Evolutionary conservation across 2,797 vertebrate genomes (phyloP), one percentile per base, ranked within the genome.

Genomic region (Sebastes cheni): DNA sequence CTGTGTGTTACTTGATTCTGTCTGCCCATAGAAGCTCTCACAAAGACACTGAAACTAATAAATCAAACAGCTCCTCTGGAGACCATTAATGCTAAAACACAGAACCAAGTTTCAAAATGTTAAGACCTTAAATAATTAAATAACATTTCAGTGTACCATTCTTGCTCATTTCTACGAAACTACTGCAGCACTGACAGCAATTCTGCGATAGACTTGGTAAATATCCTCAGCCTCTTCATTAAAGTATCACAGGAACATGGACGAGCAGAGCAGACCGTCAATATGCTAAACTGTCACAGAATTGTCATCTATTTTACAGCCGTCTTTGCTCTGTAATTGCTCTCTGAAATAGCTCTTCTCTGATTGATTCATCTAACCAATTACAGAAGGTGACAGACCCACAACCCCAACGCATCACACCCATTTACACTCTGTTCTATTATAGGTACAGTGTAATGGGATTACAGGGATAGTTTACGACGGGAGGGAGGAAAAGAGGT

Each of bases 1-100:
- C 68, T 62, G 50, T 76, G 80, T 84, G 82, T 72, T 90, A 80
- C 89, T 93, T 88, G 79, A 86, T 89, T 86, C 74, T 71, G 72
- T 82, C 82, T 82, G 72, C 79, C 30, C 66, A 68, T 39, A 77
- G 58, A 87, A 70, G 75, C 77, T 75, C 84, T 75, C 59, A 79
- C 68, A 80, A 68, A 90, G 67, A 77, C 68, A 68, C 55, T 81
- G 70, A 84, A 84, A 72, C 55, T 73, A 92, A 92, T 90, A 85
- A 81, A 89, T 89, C 76, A 83, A 89, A 85, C 23, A 32, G 79
- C 67, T 86, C 56, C 66, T 74, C 54, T 1, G 54, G 54, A 81
- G 27, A 79, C 46, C 25, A 54, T 70, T 79, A 65, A 85, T 70
- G 64, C 69, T 42, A 27, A 20, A 79, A 86, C 62, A 86, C 50